These are phyloP conservation scores for Bos javanicus DNA, from an alignment of 2,113 vertebrate genomes.

Conservation along the genomic window DNA sequence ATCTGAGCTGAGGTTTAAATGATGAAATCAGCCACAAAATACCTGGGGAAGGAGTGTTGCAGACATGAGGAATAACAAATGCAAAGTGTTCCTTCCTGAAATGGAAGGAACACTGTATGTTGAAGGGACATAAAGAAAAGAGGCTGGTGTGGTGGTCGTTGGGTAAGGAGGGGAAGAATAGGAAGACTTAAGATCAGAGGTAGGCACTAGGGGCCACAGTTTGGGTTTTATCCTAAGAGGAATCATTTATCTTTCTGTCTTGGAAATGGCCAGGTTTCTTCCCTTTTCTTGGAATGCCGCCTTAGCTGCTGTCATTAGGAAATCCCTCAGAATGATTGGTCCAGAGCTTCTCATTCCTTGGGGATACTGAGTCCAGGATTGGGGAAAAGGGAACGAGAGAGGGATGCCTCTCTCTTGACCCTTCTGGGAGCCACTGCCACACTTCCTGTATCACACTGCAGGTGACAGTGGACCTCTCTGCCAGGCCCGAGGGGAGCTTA, in stretches of 20 bases:
- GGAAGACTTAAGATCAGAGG: neutral
- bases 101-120: neutral
- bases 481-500: neutral
- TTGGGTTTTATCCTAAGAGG: neutral
- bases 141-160: neutral
- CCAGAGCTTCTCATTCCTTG: neutral
- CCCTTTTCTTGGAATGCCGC: neutral
- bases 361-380: neutral
- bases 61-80: neutral
- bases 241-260: neutral
- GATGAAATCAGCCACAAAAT: neutral
- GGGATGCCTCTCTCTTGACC: neutral
- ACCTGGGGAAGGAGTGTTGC: neutral
- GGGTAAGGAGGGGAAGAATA: neutral
- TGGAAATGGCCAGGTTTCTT: neutral
- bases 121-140: neutral
- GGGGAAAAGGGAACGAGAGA: neutral
- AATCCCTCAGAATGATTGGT: neutral
- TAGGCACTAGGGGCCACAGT: neutral
- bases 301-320: neutral
- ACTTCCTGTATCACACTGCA: neutral
- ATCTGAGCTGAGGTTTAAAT: neutral
- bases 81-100: neutral
- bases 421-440: neutral
- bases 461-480: neutral